Percentiles rank a stretch among this genome's conserved stretches.
Evolutionary conservation across 2,888 invertebrate genomes (phyloP).

Genomic region (Drosophila birchii): DNA sequence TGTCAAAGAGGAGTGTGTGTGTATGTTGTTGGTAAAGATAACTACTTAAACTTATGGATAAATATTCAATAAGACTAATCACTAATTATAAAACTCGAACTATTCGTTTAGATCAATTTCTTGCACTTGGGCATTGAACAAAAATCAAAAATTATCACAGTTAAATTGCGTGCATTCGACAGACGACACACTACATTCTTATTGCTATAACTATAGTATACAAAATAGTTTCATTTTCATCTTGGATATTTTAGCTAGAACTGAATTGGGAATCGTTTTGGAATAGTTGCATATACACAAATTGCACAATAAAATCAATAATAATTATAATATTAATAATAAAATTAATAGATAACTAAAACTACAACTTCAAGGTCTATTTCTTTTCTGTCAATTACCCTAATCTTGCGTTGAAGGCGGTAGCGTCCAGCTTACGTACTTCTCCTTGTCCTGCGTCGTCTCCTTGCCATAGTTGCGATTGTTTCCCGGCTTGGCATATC

Average conservation of each 20-base stretch:
- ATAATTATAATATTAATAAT: slow-evolving; percentile 41
- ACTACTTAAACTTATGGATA: slow-evolving; percentile 54
- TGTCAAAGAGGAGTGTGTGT: slow-evolving; percentile 13
- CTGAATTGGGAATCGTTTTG: slow-evolving; percentile 66
- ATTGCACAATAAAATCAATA: slow-evolving; percentile 61
- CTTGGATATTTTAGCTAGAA: slow-evolving; percentile 54
- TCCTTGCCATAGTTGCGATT: slow-evolving; percentile 72
- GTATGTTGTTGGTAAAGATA: slow-evolving; percentile 16
- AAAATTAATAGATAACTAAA: slow-evolving; percentile 51
- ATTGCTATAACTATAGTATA: slow-evolving; percentile 30
- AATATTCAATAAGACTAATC: slow-evolving; percentile 47
- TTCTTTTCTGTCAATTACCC: slow-evolving; percentile 12
- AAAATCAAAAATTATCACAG: slow-evolving; percentile 77
- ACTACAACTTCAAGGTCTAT: slow-evolving; percentile 28
- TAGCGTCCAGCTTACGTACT: slow-evolving; percentile 80
- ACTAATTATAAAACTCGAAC: slow-evolving; percentile 53
- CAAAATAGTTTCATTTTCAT: slow-evolving; percentile 46
- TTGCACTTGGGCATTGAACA: slow-evolving; percentile 66
- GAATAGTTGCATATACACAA: slow-evolving; percentile 70
- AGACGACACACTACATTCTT: slow-evolving; percentile 53
- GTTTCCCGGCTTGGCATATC: slow-evolving; percentile 60
- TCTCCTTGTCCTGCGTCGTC: slow-evolving; percentile 74
- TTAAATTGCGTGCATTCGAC: slow-evolving; percentile 77
- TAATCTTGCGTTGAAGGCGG: slow-evolving; percentile 62
- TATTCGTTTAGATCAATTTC: slow-evolving; percentile 55